Base-by-base conservation (phyloP, 2,888 invertebrate species). In the Caenorhabditis sp. region DNA sequence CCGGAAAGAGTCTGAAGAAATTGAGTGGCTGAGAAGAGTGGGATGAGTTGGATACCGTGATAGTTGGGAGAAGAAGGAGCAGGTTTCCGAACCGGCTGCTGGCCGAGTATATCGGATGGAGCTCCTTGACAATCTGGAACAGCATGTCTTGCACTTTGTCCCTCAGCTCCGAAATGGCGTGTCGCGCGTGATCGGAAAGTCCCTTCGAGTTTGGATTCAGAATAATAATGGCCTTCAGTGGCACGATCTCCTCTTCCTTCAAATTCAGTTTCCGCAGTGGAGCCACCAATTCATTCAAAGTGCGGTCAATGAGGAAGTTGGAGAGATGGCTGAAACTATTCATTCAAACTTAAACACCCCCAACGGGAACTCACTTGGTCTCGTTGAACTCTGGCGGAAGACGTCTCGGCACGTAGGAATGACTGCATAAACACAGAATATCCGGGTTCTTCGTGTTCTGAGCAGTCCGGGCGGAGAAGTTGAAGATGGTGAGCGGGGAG, bases 51-150 rank as follows among this genome's bases (percentile, higher is more conserved):
- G n/a, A n/a, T 73, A 87, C 87, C 27, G 88, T 83, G 46, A 88
- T 88, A 4, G 88, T 87, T 22, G 88, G 88, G 26, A 88, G 75
- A 7, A 88, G 79, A 24, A 88, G 78, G 17, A 88, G 80, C 13
- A 88, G 58, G 55, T 88, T 88, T 20, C 88, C 88, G 56, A 88
- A 88, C 22, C 88, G 82, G 37, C 84, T 82, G 43, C 87, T 86
- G 7, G 88, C 85, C 13, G 85, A 86, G 61, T 82, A 80, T 26
- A 78, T 74, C 7, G 85, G 87, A 73, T 87, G 84, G 4, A 87
- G 66, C 61, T 88, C 88, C 43, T 86, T 86, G 43, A 88, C 85
- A n/a, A 88, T 83, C 53, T 88, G 87, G 85, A 86, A 88, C n/a
- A 88, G 80, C 84, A 88, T 84, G 56, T 88, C 88, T 63, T 88